Evolutionary conservation across 2,113 vertebrate genomes (phyloP).

Genomic region (Butorides virescens): DNA sequence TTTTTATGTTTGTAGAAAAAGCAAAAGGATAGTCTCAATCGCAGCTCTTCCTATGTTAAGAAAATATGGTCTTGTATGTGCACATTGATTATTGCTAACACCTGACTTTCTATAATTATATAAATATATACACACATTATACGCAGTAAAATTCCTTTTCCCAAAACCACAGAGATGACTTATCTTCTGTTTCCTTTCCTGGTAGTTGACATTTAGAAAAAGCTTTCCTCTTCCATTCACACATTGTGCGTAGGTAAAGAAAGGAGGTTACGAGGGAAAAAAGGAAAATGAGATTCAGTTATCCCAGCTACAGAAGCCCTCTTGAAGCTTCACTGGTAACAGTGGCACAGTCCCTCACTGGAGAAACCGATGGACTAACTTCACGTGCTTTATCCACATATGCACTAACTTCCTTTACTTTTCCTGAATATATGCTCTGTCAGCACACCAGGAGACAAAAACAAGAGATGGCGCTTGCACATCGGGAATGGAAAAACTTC

Average conservation of each 20-base stretch:
- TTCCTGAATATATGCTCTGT: not conserved
- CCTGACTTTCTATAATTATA: not conserved
- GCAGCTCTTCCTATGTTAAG: not conserved
- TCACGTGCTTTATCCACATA: not conserved
- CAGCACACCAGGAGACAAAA: not conserved
- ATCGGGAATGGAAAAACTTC: not conserved
- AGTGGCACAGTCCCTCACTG: not conserved
- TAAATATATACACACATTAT: not conserved
- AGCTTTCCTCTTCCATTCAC: not conserved
- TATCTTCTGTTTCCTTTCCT: not conserved
- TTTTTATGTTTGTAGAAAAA: not conserved
- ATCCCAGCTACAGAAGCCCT: not conserved
- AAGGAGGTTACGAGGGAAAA: fast-evolving
- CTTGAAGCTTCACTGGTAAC: not conserved
- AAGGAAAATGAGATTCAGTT: not conserved
- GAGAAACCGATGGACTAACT: not conserved
- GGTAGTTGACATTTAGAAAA: not conserved
- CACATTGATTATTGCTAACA: not conserved
- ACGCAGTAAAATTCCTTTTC: not conserved
- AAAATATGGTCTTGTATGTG: not conserved
- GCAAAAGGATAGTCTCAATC: not conserved
- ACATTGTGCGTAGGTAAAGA: not conserved
- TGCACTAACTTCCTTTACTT: not conserved
- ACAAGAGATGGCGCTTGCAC: not conserved
- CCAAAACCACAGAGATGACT: not conserved